Base-by-base conservation (phyloP, 2,797 vertebrate species). In the Paguma larvata region DNA sequence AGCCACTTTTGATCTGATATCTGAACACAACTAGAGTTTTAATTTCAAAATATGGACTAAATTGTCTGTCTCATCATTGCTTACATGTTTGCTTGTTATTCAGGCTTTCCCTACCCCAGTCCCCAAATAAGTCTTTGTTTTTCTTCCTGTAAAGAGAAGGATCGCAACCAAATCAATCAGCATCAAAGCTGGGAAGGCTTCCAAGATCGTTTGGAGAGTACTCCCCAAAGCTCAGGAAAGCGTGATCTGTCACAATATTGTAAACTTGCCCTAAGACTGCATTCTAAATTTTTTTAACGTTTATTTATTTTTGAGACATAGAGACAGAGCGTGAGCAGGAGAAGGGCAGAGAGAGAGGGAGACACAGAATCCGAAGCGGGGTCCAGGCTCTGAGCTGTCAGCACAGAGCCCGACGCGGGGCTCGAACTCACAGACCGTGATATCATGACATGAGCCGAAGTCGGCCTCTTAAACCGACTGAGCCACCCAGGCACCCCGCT, bases 201-300 rank as follows among this genome's bases (percentile, higher is more conserved):
- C 96, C 96, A 93, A 59, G 6, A 94, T 85, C 72, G 41, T 93
- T 85, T 93, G 70, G 65, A 91, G 38, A 94, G 8, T 15, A 78
- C 30, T 80, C 72, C 70, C 18, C 21, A 12, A 44, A 75, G 53
- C 25, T 56, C 25, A 34, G 30, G 83, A 4, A 44, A 18, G 23
- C 15, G 59, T 38, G 80, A 70, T 96, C 73, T 91, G 67, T 56
- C 67, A 75, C 30, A 89, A 21, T 15, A 34, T 19, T 63, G 59
- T 34, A 77, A 87, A 67, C 13, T 70, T 90, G 25, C 51, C 46
- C 15, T 2, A 63, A 48, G 44, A 79, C 86, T 78, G 48, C 48
- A 5, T 85, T 91, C 63, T n/a, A 25, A 38, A 38, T 38, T 38
- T 38, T 38, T 38, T 38, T 38, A 38, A 38, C 38, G 38, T 38